Percentiles rank a stretch among this genome's conserved stretches.
phyloP scores from a whole-genome alignment of 2,113 vertebrate genomes.

The Brachirus orientalis region DNA sequence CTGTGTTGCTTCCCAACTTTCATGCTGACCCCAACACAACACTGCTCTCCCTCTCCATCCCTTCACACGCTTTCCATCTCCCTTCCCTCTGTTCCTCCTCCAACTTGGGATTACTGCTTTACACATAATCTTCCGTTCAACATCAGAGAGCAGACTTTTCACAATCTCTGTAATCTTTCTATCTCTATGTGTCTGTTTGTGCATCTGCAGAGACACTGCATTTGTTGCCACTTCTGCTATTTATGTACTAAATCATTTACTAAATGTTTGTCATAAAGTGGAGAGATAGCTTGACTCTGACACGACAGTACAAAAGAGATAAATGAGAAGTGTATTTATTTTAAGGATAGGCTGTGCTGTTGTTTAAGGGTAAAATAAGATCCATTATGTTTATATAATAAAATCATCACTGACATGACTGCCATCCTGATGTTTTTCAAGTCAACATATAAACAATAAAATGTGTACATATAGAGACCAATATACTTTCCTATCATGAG shows the following conservation, averaged over 20 bases:
- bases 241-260: conserved; percentile 1
- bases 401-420: neutral
- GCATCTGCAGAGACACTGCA: conserved; percentile 32
- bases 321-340: conserved; percentile 8
- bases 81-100: conserved; percentile 66
- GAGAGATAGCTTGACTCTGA: neutral
- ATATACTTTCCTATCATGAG: conserved; percentile 49
- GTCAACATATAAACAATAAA: too few species aligned
- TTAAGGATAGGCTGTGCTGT: conserved; percentile 1
- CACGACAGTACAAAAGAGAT: neutral
- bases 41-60: conserved; percentile 17
- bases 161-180: conserved; percentile 78
- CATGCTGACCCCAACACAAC: conserved; percentile 28
- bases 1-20: conserved; percentile 51
- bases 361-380: conserved; percentile 2
- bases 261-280: conserved; percentile 5
- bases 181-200: conserved; percentile 48
- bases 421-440: conserved; percentile 14
- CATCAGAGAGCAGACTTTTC: conserved; percentile 79
- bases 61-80: conserved; percentile 56
- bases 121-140: conserved; percentile 81
- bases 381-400: neutral
- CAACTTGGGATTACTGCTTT: conserved; percentile 81
- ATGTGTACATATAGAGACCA: conserved; percentile 20
- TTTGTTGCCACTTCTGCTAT: conserved; percentile 19